phyloP scores from a whole-genome alignment of 2,113 vertebrate species.

The Passer montanus region DNA sequence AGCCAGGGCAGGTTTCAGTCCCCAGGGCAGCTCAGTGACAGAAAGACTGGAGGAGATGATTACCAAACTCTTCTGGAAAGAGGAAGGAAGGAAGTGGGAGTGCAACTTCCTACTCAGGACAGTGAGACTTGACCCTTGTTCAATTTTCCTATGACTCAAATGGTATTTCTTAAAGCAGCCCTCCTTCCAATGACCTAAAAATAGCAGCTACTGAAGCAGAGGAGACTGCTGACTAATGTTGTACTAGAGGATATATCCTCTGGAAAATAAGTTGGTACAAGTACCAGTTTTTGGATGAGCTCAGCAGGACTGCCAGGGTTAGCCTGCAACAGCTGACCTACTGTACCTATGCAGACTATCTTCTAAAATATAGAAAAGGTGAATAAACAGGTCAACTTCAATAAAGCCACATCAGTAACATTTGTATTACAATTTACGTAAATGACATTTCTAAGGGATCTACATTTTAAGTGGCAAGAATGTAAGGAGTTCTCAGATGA shows the following conservation, averaged over 20 bases:
- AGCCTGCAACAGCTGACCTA: not conserved
- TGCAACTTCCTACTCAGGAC: slow-evolving; percentile 36
- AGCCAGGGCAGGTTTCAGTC: not conserved
- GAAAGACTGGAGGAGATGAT: not conserved
- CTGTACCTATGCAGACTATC: not conserved
- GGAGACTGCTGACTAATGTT: slow-evolving; percentile 33
- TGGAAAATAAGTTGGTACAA: not conserved
- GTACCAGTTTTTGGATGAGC: not conserved
- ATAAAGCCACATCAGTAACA: not conserved
- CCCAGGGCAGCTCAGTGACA: not conserved
- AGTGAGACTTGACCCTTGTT: slow-evolving; percentile 15
- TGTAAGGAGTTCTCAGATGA: not conserved
- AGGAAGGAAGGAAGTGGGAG: slow-evolving; percentile 54
- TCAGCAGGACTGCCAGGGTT: not conserved
- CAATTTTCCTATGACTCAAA: slow-evolving; percentile 31
- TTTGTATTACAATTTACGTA: not conserved
- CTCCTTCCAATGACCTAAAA: not conserved
- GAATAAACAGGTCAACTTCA: not conserved
- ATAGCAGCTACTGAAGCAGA: not conserved
- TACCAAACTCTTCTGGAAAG: not conserved
- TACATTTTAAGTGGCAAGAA: not conserved
- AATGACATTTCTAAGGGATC: not conserved
- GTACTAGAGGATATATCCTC: not conserved
- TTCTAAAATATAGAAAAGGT: not conserved
- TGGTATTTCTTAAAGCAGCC: slow-evolving; percentile 42